Evolutionary conservation across 2,113 vertebrate genomes (phyloP).

Genomic region (Erpornis zantholeuca): DNA sequence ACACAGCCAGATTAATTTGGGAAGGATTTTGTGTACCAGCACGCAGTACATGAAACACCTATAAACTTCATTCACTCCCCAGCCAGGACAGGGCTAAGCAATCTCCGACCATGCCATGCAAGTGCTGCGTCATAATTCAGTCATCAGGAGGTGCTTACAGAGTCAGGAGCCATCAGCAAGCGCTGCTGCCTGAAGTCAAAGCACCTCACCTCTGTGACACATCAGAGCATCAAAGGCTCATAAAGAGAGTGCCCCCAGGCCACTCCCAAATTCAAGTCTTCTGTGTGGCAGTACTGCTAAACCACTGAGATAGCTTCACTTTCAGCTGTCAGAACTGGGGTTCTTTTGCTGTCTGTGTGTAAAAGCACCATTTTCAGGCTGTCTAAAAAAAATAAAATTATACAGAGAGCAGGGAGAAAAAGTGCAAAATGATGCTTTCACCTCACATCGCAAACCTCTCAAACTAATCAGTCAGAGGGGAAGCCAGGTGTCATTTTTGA

Average conservation of each 20-base stretch:
- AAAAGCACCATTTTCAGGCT: constrained; percentile 58
- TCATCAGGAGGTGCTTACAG: constrained; percentile 17
- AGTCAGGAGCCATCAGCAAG: constrained; percentile 19
- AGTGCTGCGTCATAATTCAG: constrained; percentile 45
- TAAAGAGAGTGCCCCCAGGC: constrained; percentile 58
- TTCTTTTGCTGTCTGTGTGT: constrained; percentile 35
- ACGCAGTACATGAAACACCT: neutral
- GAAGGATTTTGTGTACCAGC: neutral
- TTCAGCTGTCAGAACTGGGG: constrained; percentile 53
- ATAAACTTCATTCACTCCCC: neutral
- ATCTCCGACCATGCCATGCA: neutral
- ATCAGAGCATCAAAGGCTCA: constrained; percentile 50
- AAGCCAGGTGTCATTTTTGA: constrained; percentile 73
- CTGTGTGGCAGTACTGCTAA: constrained; percentile 16
- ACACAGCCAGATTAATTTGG: neutral
- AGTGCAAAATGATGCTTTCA: constrained; percentile 28
- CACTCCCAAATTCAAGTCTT: constrained; percentile 55
- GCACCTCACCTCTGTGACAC: constrained; percentile 54
- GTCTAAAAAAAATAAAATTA: neutral
- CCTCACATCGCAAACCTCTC: constrained; percentile 65
- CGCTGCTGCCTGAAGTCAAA: constrained; percentile 16
- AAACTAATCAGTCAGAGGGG: constrained; percentile 72
- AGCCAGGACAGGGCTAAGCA: neutral
- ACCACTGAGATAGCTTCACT: constrained; percentile 36
- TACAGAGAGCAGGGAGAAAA: neutral